These are phyloP conservation scores for Teleogryllus occipitalis DNA, from an alignment of 1,140 invertebrate species.

Conservation along the genomic window DNA sequence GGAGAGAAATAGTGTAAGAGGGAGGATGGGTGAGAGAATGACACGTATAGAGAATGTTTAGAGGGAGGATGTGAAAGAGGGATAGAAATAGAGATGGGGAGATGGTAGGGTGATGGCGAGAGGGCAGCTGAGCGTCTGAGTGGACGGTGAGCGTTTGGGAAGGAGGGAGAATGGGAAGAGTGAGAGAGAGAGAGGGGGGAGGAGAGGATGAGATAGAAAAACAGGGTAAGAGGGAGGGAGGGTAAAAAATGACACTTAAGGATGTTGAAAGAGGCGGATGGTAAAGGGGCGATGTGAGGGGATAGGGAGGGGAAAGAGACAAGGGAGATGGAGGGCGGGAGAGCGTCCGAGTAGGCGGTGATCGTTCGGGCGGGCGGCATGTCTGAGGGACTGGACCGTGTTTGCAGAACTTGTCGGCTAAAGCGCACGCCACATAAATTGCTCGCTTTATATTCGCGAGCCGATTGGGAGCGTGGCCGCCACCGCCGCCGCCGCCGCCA, in stretches of 20 bases:
- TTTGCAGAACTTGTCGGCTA: no score
- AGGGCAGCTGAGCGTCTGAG: background rate
- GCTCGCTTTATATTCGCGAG: no score
- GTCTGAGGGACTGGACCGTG: no score
- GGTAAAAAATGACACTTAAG: background rate
- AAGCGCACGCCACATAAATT: no score
- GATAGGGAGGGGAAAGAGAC: background rate
- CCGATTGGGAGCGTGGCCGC: no score
- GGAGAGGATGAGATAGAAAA: background rate
- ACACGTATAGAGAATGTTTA: background rate
- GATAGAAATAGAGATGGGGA: background rate
- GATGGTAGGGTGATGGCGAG: background rate
- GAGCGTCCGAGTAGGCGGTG: no score
- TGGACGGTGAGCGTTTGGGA: background rate
- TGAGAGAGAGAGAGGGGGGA: background rate
- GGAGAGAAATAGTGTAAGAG: background rate
- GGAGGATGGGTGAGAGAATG: background rate
- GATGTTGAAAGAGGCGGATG: background rate
- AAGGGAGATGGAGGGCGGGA: background rate
- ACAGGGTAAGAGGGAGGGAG: background rate
- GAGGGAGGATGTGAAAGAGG: background rate
- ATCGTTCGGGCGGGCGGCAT: no score
- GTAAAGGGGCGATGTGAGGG: background rate
- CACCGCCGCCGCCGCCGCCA: no score
- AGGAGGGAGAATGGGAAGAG: background rate